Evolutionary conservation across 2,113 vertebrate species (phyloP).

Genomic region (Acrocephalus arundinaceus): DNA sequence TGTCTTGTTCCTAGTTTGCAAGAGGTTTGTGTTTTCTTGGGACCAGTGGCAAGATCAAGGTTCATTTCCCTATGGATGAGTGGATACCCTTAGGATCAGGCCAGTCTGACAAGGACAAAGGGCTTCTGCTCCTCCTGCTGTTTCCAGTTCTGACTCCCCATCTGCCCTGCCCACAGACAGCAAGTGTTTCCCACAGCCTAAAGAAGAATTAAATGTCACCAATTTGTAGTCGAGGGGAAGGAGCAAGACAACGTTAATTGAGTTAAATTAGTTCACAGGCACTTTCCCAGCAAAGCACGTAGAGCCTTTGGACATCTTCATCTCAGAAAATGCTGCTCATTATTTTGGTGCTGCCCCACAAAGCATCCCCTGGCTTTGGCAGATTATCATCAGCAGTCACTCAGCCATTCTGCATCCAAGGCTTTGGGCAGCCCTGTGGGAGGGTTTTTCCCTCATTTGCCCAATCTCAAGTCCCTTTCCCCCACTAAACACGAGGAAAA

Average conservation of each 20-base stretch:
- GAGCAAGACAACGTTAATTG: not conserved
- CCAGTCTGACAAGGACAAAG: not conserved
- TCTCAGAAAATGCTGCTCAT: not conserved
- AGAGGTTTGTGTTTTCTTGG: not conserved
- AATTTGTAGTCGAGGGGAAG: not conserved
- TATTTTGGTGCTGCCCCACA: not conserved
- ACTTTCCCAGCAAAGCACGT: not conserved
- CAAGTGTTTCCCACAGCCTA: not conserved
- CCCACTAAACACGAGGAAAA: not conserved
- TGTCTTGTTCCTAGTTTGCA: not conserved
- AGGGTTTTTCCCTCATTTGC: fast-evolving
- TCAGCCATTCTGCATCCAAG: not conserved
- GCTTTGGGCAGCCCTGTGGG: not conserved
- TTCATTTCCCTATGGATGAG: not conserved
- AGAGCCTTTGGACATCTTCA: not conserved
- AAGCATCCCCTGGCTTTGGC: not conserved
- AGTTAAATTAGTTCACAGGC: not conserved
- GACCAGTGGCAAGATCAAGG: not conserved
- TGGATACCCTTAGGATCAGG: not conserved
- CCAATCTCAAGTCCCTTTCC: not conserved
- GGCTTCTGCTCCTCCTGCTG: not conserved
- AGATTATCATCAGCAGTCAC: not conserved
- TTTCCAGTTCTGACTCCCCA: not conserved
- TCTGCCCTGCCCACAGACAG: not conserved
- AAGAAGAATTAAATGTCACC: not conserved